Conservation (phyloP, 2,888 invertebrate species). For the Julus scandinavius region DNA sequence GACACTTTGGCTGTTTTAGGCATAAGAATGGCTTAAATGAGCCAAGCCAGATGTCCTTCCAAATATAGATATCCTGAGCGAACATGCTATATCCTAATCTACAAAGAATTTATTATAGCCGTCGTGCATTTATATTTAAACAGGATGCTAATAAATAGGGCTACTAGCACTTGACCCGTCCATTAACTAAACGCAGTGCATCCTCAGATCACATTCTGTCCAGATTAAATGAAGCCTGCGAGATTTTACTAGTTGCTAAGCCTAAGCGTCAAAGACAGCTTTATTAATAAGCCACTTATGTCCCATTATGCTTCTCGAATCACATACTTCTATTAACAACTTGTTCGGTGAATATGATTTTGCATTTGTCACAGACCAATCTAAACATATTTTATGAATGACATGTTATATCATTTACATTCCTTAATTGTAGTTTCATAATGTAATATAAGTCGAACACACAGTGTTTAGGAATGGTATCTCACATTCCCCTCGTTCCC, state of each 20-base stretch:
- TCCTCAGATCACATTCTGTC: neutral
- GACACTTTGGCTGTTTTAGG: slow-evolving; percentile 32
- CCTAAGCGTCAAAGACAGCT: neutral
- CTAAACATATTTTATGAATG: too few species aligned
- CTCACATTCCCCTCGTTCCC: too few species aligned
- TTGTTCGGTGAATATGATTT: neutral
- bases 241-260: neutral
- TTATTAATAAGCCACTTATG: neutral
- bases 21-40: slow-evolving; percentile 23
- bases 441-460: too few species aligned
- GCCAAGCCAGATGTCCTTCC: slow-evolving; percentile 9
- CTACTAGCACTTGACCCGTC: slow-evolving; percentile 45
- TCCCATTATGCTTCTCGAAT: neutral
- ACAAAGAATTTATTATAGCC: slow-evolving; percentile 36
- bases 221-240: slow-evolving; percentile 2
- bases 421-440: too few species aligned
- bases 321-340: neutral
- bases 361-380: neutral
- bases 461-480: too few species aligned
- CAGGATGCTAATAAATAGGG: slow-evolving; percentile 36
- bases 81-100: slow-evolving; percentile 22
- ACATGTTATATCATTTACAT: too few species aligned
- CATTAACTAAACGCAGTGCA: slow-evolving; percentile 15
- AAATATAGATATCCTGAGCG: slow-evolving; percentile 17
- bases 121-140: slow-evolving; percentile 40